Conservation (phyloP, 2,888 invertebrate genomes). For the Rosalia funebris region DNA sequence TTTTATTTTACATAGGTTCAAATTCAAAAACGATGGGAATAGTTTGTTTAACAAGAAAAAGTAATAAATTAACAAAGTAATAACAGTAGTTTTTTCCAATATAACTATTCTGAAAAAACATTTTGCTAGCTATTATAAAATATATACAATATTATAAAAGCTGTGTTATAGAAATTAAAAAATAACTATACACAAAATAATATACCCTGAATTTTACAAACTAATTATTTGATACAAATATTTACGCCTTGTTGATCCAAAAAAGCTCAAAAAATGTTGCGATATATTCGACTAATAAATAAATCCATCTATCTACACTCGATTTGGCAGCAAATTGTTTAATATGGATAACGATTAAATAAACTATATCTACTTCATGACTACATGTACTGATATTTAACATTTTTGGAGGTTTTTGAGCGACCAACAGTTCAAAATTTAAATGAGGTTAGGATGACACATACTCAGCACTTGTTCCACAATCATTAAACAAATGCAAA, state of each 20-base stretch:
- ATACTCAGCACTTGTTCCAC: conserved; percentile 16
- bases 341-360: neutral
- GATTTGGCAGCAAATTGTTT: neutral
- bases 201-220: conserved; percentile 36
- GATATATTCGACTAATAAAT: conserved; percentile 15
- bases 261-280: conserved; percentile 24
- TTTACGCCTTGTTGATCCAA: conserved; percentile 20
- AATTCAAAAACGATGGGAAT: conserved; percentile 17
- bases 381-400: conserved; percentile 12
- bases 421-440: conserved; percentile 19
- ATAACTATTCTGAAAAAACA: conserved; percentile 38
- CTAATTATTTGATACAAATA: conserved; percentile 26
- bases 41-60: conserved; percentile 37
- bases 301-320: neutral
- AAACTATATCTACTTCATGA: conserved; percentile 5
- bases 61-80: conserved; percentile 45
- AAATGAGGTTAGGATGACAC: conserved; percentile 24
- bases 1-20: conserved; percentile 4
- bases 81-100: conserved; percentile 43
- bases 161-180: conserved; percentile 44
- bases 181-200: conserved; percentile 40
- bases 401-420: conserved; percentile 23
- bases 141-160: conserved; percentile 48
- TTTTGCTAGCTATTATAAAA: conserved; percentile 44
- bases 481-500: conserved; percentile 8